A percentile compares a stretch with the other conserved stretches of the same genome.
phyloP scores from a whole-genome alignment of 2,797 vertebrate species.

The Gorsachius magnificus region DNA sequence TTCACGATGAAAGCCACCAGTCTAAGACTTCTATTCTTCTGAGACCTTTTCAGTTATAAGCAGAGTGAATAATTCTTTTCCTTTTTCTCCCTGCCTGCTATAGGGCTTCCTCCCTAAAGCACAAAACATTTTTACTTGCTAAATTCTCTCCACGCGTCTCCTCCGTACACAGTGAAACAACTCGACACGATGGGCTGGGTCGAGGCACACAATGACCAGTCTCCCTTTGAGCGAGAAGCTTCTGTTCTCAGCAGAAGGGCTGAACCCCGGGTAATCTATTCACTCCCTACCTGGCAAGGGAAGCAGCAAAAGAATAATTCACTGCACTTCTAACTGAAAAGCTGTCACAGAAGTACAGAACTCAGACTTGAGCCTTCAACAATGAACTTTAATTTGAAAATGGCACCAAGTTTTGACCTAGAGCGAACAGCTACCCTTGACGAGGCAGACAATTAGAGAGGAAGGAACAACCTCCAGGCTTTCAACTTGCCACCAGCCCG shows the following conservation, averaged over 20 bases:
- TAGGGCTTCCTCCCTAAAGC: constrained; percentile 26
- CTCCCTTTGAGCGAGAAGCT: background rate
- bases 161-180: background rate
- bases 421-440: background rate
- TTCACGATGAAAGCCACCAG: constrained; percentile 32
- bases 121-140: background rate
- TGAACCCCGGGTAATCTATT: constrained; percentile 38
- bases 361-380: constrained; percentile 4
- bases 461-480: background rate
- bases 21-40: constrained; percentile 39
- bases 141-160: background rate
- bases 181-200: background rate
- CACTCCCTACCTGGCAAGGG: background rate
- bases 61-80: constrained; percentile 32
- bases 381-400: constrained; percentile 44
- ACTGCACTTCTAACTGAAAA: constrained; percentile 11
- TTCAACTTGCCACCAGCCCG: background rate
- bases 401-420: constrained; percentile 1
- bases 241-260: constrained; percentile 29
- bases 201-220: background rate
- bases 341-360: background rate
- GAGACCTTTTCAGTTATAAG: constrained; percentile 43
- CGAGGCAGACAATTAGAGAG: background rate
- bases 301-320: constrained; percentile 12
- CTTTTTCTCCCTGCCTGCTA: background rate